A percentile compares a stretch with the other conserved stretches of the same genome.
These are phyloP conservation scores for Vidua macroura DNA, from an alignment of 2,113 vertebrate species.

Conservation along the genomic window DNA sequence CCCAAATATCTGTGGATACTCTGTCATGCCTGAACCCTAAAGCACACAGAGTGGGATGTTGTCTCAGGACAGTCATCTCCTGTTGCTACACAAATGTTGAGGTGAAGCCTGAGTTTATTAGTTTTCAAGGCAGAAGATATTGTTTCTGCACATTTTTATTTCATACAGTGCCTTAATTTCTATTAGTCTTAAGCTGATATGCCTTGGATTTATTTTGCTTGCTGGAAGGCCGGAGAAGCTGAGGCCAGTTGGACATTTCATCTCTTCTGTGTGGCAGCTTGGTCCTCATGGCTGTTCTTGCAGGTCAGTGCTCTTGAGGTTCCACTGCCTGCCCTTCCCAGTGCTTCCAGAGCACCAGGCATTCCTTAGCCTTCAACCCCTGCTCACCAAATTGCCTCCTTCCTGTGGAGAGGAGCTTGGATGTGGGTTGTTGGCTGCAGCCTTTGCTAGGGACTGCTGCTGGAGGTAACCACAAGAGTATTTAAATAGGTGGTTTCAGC, in stretches of 20 bases:
- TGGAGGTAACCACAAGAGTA: neutral
- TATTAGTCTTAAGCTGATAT: neutral
- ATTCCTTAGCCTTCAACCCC: neutral
- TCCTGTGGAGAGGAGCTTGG: neutral
- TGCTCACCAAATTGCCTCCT: neutral
- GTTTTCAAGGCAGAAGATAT: slow-evolving; percentile 31
- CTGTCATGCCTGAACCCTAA: neutral
- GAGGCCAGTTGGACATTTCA: neutral
- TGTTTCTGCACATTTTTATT: slow-evolving; percentile 19
- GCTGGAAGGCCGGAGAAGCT: neutral
- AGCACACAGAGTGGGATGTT: neutral
- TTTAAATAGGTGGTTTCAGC: neutral
- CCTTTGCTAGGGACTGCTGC: neutral
- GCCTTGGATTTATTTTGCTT: slow-evolving; percentile 8
- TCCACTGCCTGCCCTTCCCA: neutral
- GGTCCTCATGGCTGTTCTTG: neutral
- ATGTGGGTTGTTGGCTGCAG: neutral
- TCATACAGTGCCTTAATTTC: neutral
- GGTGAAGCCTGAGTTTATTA: slow-evolving; percentile 30
- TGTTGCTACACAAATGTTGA: slow-evolving; percentile 38
- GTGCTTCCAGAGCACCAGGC: neutral
- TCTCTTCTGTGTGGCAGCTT: neutral
- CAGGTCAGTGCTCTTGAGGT: neutral
- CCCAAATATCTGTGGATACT: neutral
- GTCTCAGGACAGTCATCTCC: neutral